These are phyloP conservation scores for Indicator indicator DNA, from an alignment of 2,113 vertebrate species.

Conservation along the genomic window DNA sequence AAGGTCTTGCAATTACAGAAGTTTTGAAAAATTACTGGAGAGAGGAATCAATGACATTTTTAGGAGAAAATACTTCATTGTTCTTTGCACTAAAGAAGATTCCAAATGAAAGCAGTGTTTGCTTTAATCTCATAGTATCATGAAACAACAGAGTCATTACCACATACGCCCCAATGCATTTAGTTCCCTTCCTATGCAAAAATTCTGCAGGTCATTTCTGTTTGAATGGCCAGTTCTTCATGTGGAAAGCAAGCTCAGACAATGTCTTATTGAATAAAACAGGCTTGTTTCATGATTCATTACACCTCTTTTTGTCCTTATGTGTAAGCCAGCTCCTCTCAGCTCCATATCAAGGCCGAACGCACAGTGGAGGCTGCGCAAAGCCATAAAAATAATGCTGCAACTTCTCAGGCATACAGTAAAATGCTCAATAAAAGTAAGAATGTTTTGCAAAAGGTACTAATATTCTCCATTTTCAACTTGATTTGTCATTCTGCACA, in stretches of 20 bases:
- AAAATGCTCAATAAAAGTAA: slow-evolving; percentile 49
- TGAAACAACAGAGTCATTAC: slow-evolving; percentile 17
- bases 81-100: not conserved
- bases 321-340: slow-evolving; percentile 37
- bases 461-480: slow-evolving; percentile 23
- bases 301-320: slow-evolving; percentile 46
- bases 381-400: slow-evolving; percentile 15
- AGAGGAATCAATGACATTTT: slow-evolving; percentile 22
- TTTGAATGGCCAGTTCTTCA: slow-evolving; percentile 50
- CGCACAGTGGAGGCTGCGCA: not conserved
- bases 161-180: not conserved
- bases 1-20: not conserved
- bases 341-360: not conserved
- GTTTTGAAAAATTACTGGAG: not conserved
- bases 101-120: slow-evolving; percentile 28
- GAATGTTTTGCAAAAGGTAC: slow-evolving; percentile 43
- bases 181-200: slow-evolving; percentile 42
- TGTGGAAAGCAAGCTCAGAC: slow-evolving; percentile 62
- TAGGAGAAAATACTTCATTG: not conserved
- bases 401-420: slow-evolving; percentile 6
- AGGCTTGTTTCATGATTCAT: slow-evolving; percentile 70
- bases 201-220: slow-evolving; percentile 65
- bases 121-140: not conserved
- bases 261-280: slow-evolving; percentile 58
- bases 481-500: slow-evolving; percentile 3